A percentile compares a stretch with the other conserved stretches of the same genome.
Conservation (phyloP, 2,113 vertebrate species). For the Haemorhous mexicanus region DNA sequence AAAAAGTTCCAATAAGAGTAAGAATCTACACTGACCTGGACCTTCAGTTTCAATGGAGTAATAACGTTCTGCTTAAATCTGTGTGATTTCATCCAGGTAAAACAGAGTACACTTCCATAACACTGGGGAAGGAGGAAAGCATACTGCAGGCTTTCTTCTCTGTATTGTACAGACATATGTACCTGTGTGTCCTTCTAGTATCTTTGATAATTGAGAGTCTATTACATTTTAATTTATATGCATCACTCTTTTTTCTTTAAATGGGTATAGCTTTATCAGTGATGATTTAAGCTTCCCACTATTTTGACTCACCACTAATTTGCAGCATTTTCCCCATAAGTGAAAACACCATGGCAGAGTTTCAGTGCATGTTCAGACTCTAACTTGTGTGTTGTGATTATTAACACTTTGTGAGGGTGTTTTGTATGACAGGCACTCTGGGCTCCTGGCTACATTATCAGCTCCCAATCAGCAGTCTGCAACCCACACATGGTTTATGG, state of each 20-base stretch:
- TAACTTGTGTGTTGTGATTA: neutral
- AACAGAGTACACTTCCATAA: neutral
- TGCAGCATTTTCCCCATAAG: neutral
- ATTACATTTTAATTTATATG: neutral
- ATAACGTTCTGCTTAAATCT: neutral
- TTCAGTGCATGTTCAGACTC: neutral
- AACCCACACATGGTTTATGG: neutral
- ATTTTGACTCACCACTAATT: neutral
- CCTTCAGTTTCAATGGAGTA: neutral
- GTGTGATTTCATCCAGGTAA: neutral
- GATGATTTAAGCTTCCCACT: neutral
- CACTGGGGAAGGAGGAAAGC: neutral
- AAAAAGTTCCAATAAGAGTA: neutral
- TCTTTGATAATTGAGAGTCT: neutral
- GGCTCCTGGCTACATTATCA: neutral
- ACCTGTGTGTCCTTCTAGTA: neutral
- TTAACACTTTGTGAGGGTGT: neutral
- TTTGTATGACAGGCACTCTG: neutral
- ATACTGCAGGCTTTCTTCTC: neutral
- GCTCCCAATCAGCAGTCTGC: neutral
- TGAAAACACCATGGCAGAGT: neutral
- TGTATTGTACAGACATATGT: neutral
- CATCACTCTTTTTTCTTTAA: neutral
- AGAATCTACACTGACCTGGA: neutral
- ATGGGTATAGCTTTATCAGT: neutral